Base-by-base conservation (phyloP, 2,888 invertebrate genomes). In the Pheosia tremula region DNA sequence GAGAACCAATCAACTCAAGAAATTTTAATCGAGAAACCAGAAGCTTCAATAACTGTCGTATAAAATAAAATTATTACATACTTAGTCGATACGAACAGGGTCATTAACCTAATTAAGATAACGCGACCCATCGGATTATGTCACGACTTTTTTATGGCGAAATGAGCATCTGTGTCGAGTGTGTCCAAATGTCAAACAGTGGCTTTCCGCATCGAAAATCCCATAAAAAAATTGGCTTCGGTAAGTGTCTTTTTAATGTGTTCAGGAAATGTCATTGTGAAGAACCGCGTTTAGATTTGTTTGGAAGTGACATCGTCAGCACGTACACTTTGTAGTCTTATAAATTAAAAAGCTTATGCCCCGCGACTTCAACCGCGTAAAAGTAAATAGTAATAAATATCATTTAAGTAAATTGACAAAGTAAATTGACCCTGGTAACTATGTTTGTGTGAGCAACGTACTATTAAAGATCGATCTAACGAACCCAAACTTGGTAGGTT, bases 171-270 rank as follows among this genome's bases (percentile, higher is more conserved):
- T 73, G 58, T 61, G 57, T 57, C 52, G 52, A 58, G 57, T 62
- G 55, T 59, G 45, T 41, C 58, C 41, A 70, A 75, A 75, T 75
- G 75, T 70, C 75, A 75, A 61, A 49, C 58, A 58, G 64, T 60
- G 69, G 59, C 59, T 57, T 54, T 45, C 45, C 56, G 59, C 68
- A 58, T 67, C 62, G 52, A 65, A 64, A 62, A 63, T 66, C 56
- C 58, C 66, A 68, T 70, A 75, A 74, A 73, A 73, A 71, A 63
- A 64, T 59, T 10, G 69, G 66, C 61, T 59, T 56, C 64, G 59
- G 39, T 39, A 64, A 67, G 62, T 75, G 71, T 72, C 68, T 75
- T 73, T 74, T 59, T 69, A 75, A 62, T 73, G 69, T 69, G 67
- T 69, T 75, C 69, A 59, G 57, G 6, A 74, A 75, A 75, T 75